Evolutionary conservation across 92 coral and sea anemone genomes (phyloP).

Genomic region (Umimayanthus chanpuru): DNA sequence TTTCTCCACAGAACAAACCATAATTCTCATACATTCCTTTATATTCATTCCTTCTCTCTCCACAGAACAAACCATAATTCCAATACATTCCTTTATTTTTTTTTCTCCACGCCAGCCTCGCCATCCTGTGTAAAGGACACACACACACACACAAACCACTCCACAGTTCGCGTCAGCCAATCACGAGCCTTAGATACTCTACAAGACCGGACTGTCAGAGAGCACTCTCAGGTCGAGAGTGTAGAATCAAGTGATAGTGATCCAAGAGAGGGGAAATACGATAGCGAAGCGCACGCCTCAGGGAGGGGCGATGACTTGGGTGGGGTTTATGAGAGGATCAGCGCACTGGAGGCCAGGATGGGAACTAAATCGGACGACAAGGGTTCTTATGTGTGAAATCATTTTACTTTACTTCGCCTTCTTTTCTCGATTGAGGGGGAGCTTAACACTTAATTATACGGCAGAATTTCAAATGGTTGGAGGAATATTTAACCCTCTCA

Average conservation of each 20-base stretch:
- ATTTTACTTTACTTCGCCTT: too few species aligned
- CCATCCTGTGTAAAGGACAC: conserved; percentile 16
- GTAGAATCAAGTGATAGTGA: conserved; percentile 33
- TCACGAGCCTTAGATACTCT: conserved; percentile 71
- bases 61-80: neutral
- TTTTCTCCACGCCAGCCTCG: conserved; percentile 1
- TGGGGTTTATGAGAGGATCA: conserved; percentile 55
- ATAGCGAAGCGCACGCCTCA: neutral
- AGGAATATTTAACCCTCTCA: too few species aligned
- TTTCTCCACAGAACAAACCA: neutral
- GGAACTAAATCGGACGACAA: conserved; percentile 37
- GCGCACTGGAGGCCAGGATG: conserved; percentile 71
- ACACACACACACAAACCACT: conserved; percentile 1
- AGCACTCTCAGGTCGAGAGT: conserved; percentile 18
- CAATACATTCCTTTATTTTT: neutral
- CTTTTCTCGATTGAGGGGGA: too few species aligned
- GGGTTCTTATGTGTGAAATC: conserved; percentile 44
- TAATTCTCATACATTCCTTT: neutral
- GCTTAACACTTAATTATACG: too few species aligned
- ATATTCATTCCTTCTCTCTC: neutral
- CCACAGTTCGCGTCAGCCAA: conserved; percentile 67
- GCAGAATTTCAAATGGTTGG: too few species aligned
- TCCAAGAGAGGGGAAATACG: conserved; percentile 1
- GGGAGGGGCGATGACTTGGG: conserved; percentile 61
- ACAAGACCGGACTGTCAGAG: conserved; percentile 48